Base-by-base conservation (phyloP, 2,113 vertebrate genomes). In the Engystomops pustulosus region DNA sequence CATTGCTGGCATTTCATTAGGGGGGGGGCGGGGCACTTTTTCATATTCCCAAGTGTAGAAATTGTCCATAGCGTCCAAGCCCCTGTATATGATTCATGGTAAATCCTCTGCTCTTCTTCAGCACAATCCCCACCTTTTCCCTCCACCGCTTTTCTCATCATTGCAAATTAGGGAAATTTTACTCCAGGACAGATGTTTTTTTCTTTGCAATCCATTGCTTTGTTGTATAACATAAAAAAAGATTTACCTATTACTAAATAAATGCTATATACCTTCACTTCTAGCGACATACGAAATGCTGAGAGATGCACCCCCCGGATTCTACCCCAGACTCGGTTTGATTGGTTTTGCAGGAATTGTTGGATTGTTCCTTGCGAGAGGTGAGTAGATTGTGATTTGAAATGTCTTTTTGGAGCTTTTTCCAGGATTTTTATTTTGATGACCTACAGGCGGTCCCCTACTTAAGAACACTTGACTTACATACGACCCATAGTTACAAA, bases 291-390 rank as follows among this genome's bases (percentile, higher is more conserved):
- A 87, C 90, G 92, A 89, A 70, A 94, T 96, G 91, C 93, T 99
- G 30, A 95, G 93, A 17, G 93, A 94, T 86, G 96, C 97, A 0
- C 96, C 97, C 47, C 89, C 95, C 71, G 94, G 95, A 86, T 96
- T 98, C 87, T 98, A 95, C 88, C 94, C 97, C 90, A 95, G 96
- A 68, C 92, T 96, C 53, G 95, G 95, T 15, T 93, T 90, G 69
- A 94, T 98, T 86, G 94, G 96, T 74, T 96, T 98, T 90, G 95
- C 96, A 45, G 97, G 97, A 75, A 87, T 98, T 88, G 86, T 98
- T 87, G 97, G 97, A 51, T 92, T 98, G 44, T 95, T 95, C 85
- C 89, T 99, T 76, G 95, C 96, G 84, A 96, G 94, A 96, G 96
- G 97, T 97, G 86, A 67, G 86, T 86, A 23, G 17, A 62, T 49